Conservation (phyloP, 2,888 invertebrate genomes). For the Melolontha melolontha region DNA sequence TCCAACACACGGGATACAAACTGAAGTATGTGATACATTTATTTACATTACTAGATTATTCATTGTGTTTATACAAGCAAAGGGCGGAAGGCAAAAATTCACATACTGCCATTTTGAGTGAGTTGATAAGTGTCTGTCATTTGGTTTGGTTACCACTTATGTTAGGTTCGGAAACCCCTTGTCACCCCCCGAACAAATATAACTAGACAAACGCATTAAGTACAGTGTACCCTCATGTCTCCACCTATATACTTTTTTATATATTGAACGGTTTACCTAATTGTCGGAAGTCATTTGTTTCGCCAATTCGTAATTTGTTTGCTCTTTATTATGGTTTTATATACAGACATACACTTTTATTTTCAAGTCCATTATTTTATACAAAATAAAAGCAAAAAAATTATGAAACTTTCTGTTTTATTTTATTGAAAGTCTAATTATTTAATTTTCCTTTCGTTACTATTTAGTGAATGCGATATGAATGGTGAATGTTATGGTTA, state of each 20-base stretch:
- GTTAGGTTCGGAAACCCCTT: not conserved
- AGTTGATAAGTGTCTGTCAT: not conserved
- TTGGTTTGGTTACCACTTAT: conserved; percentile 14
- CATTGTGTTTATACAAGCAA: not conserved
- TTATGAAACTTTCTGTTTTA: too few species aligned
- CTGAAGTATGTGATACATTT: not conserved
- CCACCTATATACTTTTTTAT: not conserved
- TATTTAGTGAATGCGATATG: too few species aligned
- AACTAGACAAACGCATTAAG: conserved; percentile 23
- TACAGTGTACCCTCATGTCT: conserved; percentile 3
- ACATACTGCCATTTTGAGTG: conserved; percentile 4
- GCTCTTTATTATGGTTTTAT: too few species aligned
- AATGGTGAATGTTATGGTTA: too few species aligned
- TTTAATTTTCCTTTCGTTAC: too few species aligned
- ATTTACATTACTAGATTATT: not conserved
- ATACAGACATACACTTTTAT: too few species aligned
- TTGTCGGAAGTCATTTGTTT: not conserved
- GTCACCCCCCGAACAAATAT: conserved; percentile 17
- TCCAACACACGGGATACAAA: too few species aligned
- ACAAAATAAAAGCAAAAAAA: too few species aligned
- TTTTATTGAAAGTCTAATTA: too few species aligned
- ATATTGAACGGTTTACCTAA: conserved; percentile 2
- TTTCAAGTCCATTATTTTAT: too few species aligned
- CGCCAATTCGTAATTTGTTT: too few species aligned
- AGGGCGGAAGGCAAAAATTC: conserved; percentile 4